Percentiles rank a stretch among this genome's conserved stretches.
Conservation (phyloP, 2,888 invertebrate species). For the Agrilus biguttatus region DNA sequence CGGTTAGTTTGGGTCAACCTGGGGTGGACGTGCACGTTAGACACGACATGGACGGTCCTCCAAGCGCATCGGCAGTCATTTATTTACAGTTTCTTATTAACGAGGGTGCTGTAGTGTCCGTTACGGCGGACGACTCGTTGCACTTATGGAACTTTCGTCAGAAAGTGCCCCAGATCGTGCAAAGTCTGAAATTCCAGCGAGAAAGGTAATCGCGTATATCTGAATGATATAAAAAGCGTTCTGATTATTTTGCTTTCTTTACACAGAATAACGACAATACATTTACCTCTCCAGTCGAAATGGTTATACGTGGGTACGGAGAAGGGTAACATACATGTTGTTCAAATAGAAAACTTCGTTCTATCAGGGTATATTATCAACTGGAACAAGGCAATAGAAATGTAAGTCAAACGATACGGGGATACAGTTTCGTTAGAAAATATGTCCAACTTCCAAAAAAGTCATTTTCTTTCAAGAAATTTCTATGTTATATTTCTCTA, state of each 20-base stretch:
- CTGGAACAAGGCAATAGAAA: conserved; percentile 99
- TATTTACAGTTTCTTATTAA: conserved; percentile 92
- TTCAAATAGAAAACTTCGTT: conserved; percentile 90
- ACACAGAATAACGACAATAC: conserved; percentile 81
- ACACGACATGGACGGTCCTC: conserved; percentile 51
- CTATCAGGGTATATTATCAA: conserved; percentile 98
- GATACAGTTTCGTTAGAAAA: neutral
- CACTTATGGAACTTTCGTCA: conserved; percentile 97
- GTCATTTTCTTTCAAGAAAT: too few species aligned
- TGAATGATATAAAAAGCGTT: too few species aligned
- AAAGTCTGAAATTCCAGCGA: conserved; percentile 93
- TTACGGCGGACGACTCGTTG: conserved; percentile 89
- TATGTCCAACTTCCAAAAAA: too few species aligned
- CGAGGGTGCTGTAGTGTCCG: conserved; percentile 91
- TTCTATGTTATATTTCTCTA: too few species aligned
- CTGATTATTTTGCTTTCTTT: too few species aligned
- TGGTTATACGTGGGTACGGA: conserved; percentile 99
- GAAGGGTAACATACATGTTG: conserved; percentile 93
- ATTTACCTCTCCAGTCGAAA: conserved; percentile 92
- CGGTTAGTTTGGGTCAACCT: conserved; percentile 78
- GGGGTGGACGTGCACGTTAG: conserved; percentile 92
- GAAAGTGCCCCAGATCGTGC: conserved; percentile 87
- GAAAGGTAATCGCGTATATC: conserved; percentile 80
- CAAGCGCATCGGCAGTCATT: conserved; percentile 57
- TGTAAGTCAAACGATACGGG: conserved; percentile 62